These are phyloP conservation scores for Spialia ferax DNA, from an alignment of 2,888 invertebrate genomes.

Conservation along the genomic window DNA sequence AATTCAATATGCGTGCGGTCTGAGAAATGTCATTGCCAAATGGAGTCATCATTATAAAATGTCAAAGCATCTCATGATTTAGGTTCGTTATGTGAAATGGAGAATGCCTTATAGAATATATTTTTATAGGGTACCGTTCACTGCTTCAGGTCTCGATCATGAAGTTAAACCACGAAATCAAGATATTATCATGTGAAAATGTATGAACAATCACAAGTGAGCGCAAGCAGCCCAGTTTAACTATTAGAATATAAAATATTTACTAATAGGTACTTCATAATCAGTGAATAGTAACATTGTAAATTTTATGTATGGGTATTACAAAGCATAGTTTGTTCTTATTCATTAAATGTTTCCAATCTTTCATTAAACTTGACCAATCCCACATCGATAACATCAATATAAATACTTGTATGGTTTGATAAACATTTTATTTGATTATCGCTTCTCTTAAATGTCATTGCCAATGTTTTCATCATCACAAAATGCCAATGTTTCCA, in stretches of 20 bases:
- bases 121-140: background rate
- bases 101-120: background rate
- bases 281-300: too few relatives aligned
- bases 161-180: too few relatives aligned
- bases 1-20: constrained; percentile 13
- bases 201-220: too few relatives aligned
- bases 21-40: constrained; percentile 34
- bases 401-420: background rate
- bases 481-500: constrained; percentile 25
- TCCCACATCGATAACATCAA: background rate
- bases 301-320: too few relatives aligned
- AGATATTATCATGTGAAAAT: too few relatives aligned
- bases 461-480: constrained; percentile 19
- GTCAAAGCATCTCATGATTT: background rate
- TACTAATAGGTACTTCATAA: too few relatives aligned
- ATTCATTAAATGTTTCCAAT: background rate
- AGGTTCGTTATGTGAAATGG: background rate
- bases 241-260: too few relatives aligned
- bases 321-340: too few relatives aligned
- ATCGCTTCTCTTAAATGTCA: constrained; percentile 26
- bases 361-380: background rate
- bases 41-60: constrained; percentile 21
- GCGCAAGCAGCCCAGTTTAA: too few relatives aligned
- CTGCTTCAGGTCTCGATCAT: too few relatives aligned
- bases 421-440: background rate